A percentile compares a stretch with the other conserved stretches of the same genome.
Conservation (phyloP, 2,113 vertebrate species). For the Sarotherodon lohbergeri region DNA sequence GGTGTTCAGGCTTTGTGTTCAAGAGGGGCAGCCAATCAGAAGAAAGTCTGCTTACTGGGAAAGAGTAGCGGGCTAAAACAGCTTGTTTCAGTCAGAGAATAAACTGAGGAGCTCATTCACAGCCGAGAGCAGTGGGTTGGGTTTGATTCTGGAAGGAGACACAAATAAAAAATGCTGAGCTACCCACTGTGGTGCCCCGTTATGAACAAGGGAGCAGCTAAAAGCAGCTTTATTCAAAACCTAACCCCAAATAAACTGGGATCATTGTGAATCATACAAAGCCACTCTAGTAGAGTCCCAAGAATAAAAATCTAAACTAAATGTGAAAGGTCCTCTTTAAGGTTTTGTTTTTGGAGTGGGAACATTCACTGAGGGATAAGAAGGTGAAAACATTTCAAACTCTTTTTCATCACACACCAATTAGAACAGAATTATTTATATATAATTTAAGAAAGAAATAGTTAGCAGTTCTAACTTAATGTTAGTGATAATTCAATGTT, state of each 20-base stretch:
- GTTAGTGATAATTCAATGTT: neutral
- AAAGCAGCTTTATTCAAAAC: neutral
- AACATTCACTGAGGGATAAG: neutral
- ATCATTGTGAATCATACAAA: neutral
- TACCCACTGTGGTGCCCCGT: neutral
- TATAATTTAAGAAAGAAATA: neutral
- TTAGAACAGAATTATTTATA: neutral
- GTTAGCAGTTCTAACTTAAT: neutral
- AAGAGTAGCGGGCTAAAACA: neutral
- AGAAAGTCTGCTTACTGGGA: fast-evolving
- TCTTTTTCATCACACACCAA: neutral
- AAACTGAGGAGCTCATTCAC: neutral
- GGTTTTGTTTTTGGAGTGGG: neutral
- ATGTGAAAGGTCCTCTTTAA: neutral
- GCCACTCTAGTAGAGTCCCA: neutral
- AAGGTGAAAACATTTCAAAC: neutral
- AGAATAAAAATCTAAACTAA: neutral
- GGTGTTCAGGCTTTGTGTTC: neutral
- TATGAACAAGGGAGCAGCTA: neutral
- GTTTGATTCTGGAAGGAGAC: neutral
- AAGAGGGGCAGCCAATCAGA: neutral
- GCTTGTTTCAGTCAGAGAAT: neutral
- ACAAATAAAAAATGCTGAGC: neutral
- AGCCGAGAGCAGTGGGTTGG: neutral
- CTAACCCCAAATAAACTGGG: neutral